These are phyloP conservation scores for Aphodius granarius DNA, from an alignment of 2,888 invertebrate species.

Conservation along the genomic window DNA sequence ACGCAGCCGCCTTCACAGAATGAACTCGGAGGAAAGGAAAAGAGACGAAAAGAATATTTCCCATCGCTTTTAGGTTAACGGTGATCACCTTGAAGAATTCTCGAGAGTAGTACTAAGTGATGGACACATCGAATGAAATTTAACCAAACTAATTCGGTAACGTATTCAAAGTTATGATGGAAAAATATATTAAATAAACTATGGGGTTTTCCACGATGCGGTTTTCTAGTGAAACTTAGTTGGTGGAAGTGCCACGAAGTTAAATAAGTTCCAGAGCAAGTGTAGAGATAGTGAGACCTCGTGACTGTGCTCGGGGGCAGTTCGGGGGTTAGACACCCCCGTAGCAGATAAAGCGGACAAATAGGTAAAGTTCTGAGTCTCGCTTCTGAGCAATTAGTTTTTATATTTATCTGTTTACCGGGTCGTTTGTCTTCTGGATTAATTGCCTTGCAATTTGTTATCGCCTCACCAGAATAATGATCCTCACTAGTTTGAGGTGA, in stretches of 20 bases:
- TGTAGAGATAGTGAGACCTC: not conserved
- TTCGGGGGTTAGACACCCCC: not conserved
- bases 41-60: not conserved
- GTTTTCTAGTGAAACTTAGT: not conserved
- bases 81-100: not conserved
- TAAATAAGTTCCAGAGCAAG: not conserved
- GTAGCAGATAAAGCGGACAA: not conserved
- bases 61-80: not conserved
- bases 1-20: not conserved
- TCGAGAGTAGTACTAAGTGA: not conserved
- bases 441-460: not conserved
- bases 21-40: not conserved
- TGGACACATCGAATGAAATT: not conserved
- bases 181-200: too few relatives aligned
- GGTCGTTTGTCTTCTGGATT: not conserved
- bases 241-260: not conserved
- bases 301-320: not conserved
- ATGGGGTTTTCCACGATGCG: not conserved
- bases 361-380: not conserved
- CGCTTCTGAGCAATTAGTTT: not conserved
- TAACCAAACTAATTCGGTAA: too few relatives aligned
- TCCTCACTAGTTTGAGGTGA: not conserved
- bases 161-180: too few relatives aligned
- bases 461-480: not conserved
- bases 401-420: not conserved